phyloP scores from a whole-genome alignment of 2,888 invertebrate species.

The Plagodis dolabraria region DNA sequence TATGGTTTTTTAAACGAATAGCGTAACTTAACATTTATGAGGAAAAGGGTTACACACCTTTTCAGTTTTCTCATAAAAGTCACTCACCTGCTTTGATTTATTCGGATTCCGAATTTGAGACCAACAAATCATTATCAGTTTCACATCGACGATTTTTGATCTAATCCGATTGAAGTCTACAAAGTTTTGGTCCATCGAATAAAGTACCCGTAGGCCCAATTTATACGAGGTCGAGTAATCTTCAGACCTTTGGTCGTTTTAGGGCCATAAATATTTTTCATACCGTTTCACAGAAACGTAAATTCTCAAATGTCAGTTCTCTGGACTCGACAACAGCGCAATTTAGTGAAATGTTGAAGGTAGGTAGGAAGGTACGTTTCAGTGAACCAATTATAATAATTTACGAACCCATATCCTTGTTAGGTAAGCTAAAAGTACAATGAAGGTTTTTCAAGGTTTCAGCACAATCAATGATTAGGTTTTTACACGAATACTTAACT shows the following conservation, averaged over 20 bases:
- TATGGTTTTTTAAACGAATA: too few species aligned
- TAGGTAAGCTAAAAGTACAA: constrained; percentile 7
- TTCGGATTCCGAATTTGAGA: neutral
- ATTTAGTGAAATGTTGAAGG: constrained; percentile 20
- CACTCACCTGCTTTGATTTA: neutral
- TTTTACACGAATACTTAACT: too few species aligned
- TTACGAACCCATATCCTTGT: constrained; percentile 16
- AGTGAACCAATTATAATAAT: constrained; percentile 15
- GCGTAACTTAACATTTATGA: neutral
- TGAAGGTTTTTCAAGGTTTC: constrained; percentile 2
- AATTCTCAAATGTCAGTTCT: constrained; percentile 24
- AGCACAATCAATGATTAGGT: too few species aligned
- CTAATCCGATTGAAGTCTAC: neutral
- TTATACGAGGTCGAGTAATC: constrained; percentile 19
- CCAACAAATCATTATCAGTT: neutral
- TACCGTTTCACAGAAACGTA: constrained; percentile 25
- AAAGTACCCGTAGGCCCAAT: constrained; percentile 1
- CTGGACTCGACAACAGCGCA: constrained; percentile 23
- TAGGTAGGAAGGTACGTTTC: constrained; percentile 19
- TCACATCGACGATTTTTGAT: constrained; percentile 7
- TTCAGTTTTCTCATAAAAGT: neutral
- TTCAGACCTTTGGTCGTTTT: constrained; percentile 16
- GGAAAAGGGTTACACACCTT: neutral
- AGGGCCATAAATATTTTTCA: constrained; percentile 28
- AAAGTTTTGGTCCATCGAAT: constrained; percentile 6